Evolutionary conservation across 1,140 invertebrate species (phyloP), one percentile per base, ranked within the genome.

Genomic region (Drosophila gunungcola): DNA sequence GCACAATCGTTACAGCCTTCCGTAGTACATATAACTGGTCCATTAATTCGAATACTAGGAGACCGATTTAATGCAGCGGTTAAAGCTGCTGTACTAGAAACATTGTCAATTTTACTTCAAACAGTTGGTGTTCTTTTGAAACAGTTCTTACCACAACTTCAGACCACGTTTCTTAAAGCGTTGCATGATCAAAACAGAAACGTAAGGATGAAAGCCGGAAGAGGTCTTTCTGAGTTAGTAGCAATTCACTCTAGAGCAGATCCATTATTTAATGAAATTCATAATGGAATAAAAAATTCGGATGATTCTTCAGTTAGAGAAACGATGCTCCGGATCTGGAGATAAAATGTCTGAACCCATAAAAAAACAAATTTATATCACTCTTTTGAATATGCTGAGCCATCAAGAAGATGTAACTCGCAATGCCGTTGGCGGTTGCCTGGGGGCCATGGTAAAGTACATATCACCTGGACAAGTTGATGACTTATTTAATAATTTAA

Each of bases 141-240:
- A 93, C 98, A 99, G 91, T 99, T 99, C 93, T 94, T 99, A 81
- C 98, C 99, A 10, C 98, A 99, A 94, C 94, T 99, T 9, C 98
- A 99, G 94, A 99, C 98, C 16, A 99, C 98, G 4, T 99, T 99
- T 93, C 94, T 99, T 11, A 98, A 98, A 94, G 96, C 98, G 3
- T 93, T 99, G 16, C 96, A 96, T 92, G 98, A 99, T 92, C 95
- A 95, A 27, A 97, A 97, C 91, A 93, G 98, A 68, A 94, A 95
- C 77, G 98, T 99, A 1, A 94, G 98, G 67, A 94, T 99, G 39
- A 97, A 97, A 93, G 97, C 98, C 10, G 98, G 97, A 0, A 94
- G 94, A 54, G 98, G 98, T 32, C 93, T 99, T 2, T 96, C 97
- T 61, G 96, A 98, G 92, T 94, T 99, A 1, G 97, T 98, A 61